Evolutionary conservation across 1,140 invertebrate species (phyloP).

Genomic region (Euborellia annulipes): DNA sequence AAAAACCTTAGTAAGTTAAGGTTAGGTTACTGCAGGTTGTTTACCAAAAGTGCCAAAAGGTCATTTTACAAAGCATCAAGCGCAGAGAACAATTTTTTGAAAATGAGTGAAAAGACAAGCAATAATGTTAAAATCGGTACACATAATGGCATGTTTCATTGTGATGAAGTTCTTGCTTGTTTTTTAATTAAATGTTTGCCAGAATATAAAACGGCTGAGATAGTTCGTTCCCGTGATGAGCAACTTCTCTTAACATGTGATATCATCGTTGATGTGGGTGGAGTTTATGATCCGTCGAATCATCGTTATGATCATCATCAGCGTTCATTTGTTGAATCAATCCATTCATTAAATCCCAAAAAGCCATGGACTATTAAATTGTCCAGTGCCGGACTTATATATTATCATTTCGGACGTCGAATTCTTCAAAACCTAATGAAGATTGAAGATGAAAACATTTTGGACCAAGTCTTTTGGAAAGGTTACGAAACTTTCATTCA

Average conservation of each 20-base stretch:
- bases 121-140: slow-evolving; percentile 47
- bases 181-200: slow-evolving; percentile 74
- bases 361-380: slow-evolving; percentile 50
- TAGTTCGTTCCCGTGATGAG: slow-evolving; percentile 57
- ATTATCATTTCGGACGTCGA: slow-evolving; percentile 74
- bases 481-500: slow-evolving; percentile 82
- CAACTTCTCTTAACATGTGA: slow-evolving; percentile 64
- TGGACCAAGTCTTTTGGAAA: slow-evolving; percentile 53
- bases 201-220: slow-evolving; percentile 62
- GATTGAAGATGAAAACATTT: slow-evolving; percentile 25
- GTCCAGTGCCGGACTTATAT: slow-evolving; percentile 90
- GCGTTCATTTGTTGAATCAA: slow-evolving; percentile 42
- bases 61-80: too few relatives aligned
- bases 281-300: slow-evolving; percentile 57
- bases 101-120: slow-evolving; percentile 4
- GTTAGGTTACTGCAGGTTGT: too few relatives aligned
- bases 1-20: too few relatives aligned
- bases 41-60: too few relatives aligned
- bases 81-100: too few relatives aligned
- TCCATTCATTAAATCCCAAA: slow-evolving; percentile 36
- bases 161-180: slow-evolving; percentile 89
- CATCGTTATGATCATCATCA: slow-evolving; percentile 94
- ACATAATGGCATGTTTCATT: slow-evolving; percentile 77
- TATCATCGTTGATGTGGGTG: slow-evolving; percentile 95
- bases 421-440: slow-evolving; percentile 46